Conservation (phyloP, 2,888 invertebrate genomes). For the Thera britannica region DNA sequence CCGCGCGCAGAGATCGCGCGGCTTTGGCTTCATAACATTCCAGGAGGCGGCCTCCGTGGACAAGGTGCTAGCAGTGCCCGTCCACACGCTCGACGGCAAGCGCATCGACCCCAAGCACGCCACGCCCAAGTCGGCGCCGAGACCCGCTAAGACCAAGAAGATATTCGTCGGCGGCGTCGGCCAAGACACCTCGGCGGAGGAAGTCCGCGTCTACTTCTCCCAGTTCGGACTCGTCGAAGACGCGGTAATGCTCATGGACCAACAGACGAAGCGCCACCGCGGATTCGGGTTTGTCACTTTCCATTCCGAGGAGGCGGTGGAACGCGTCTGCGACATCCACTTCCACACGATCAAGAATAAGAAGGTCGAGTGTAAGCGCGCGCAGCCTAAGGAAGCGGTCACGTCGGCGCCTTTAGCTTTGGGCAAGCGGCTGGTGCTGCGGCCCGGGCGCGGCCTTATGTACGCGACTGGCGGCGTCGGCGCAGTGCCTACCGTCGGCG, state of each 20-base stretch:
- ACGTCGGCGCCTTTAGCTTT: slow-evolving; percentile 87
- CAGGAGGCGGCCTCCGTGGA: slow-evolving; percentile 95
- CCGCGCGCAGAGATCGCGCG: slow-evolving; percentile 94
- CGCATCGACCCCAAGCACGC: slow-evolving; percentile 98
- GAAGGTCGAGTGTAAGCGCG: slow-evolving; percentile 95
- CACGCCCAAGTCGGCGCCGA: slow-evolving; percentile 94
- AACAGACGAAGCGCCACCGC: slow-evolving; percentile 95
- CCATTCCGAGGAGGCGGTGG: slow-evolving; percentile 95
- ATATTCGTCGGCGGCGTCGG: slow-evolving; percentile 97
- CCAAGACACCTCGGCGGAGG: slow-evolving; percentile 95
- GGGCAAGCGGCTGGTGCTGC: slow-evolving; percentile 89
- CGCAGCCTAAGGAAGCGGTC: slow-evolving; percentile 95
- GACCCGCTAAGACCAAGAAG: slow-evolving; percentile 95
- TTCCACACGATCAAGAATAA: slow-evolving; percentile 97
- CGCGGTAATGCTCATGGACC: slow-evolving; percentile 97
- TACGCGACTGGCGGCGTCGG: slow-evolving; percentile 79
- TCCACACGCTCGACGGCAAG: slow-evolving; percentile 96
- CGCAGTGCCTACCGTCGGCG: slow-evolving; percentile 55
- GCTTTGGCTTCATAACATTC: slow-evolving; percentile 97
- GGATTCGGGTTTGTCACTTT: slow-evolving; percentile 97
- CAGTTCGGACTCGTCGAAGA: slow-evolving; percentile 96
- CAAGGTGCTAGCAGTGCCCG: slow-evolving; percentile 95
- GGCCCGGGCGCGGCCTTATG: slow-evolving; percentile 87
- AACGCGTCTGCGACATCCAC: slow-evolving; percentile 96
- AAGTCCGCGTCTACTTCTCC: slow-evolving; percentile 95